Conservation (phyloP, 2,113 vertebrate genomes). For the Prolemur simus region DNA sequence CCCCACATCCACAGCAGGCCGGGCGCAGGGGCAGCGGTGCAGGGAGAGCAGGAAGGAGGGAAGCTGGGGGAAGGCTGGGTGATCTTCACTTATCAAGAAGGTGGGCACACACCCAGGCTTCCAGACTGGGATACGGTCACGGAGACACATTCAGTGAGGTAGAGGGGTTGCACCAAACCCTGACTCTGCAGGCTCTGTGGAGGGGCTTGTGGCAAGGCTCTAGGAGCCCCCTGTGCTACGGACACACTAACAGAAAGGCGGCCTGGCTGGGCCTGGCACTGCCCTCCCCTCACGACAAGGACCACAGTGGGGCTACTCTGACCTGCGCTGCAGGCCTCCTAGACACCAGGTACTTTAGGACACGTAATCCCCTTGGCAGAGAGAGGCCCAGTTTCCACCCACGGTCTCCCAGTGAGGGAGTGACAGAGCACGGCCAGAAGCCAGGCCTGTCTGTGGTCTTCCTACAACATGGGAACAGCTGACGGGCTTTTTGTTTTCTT, state of each 20-base stretch:
- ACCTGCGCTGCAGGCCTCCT: neutral
- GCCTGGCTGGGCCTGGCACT: neutral
- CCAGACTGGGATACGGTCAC: rapidly evolving
- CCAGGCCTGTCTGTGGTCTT: neutral
- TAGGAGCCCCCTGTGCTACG: neutral
- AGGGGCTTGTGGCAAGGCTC: neutral
- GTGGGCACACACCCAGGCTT: neutral
- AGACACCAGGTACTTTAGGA: neutral
- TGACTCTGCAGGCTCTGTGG: neutral
- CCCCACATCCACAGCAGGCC: neutral
- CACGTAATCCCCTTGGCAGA: neutral
- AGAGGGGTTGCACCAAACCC: neutral
- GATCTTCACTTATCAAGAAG: neutral
- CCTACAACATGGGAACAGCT: neutral
- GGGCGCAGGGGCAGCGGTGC: neutral
- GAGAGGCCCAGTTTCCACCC: neutral
- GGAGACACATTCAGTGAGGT: neutral
- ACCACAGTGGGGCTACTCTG: too few species aligned
- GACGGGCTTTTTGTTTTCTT: neutral
- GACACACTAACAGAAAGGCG: neutral
- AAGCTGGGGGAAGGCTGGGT: neutral
- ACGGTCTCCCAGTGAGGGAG: neutral
- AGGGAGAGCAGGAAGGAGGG: neutral
- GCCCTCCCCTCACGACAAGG: neutral
- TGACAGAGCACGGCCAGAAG: neutral